Conservation (phyloP, 1,140 invertebrate species). For the Ceratitis capitata region DNA sequence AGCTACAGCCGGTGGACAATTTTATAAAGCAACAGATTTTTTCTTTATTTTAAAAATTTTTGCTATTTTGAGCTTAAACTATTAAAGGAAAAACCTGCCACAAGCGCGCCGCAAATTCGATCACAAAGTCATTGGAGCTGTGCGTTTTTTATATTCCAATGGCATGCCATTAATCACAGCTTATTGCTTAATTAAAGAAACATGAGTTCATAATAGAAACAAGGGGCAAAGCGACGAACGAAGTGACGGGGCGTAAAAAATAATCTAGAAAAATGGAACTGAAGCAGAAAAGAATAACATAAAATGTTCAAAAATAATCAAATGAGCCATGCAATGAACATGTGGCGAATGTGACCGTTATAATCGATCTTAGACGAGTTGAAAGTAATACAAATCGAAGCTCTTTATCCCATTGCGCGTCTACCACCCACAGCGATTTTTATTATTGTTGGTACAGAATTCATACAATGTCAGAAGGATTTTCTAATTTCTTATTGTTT, state of each 20-base stretch:
- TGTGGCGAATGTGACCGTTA: no score
- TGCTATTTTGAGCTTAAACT: background rate
- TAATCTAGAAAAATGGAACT: background rate
- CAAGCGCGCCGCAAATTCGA: background rate
- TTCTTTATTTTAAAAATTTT: background rate
- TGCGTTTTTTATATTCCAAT: background rate
- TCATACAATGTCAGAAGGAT: no score
- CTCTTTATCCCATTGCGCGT: no score
- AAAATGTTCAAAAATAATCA: background rate
- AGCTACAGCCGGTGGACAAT: background rate
- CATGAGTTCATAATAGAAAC: background rate
- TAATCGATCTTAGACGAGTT: no score
- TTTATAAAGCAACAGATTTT: no score
- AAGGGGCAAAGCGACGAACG: background rate
- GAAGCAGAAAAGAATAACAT: background rate
- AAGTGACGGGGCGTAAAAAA: background rate
- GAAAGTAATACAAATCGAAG: no score
- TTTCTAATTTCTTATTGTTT: no score
- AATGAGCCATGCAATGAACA: no score
- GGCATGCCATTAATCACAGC: background rate
- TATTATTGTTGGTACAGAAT: no score
- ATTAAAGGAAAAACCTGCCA: background rate
- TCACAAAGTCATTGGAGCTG: background rate
- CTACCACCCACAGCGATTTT: no score
- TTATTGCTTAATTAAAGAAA: conserved; percentile 34